These are phyloP conservation scores for Petrophora chlorosata DNA, from an alignment of 2,888 invertebrate species.

Conservation along the genomic window DNA sequence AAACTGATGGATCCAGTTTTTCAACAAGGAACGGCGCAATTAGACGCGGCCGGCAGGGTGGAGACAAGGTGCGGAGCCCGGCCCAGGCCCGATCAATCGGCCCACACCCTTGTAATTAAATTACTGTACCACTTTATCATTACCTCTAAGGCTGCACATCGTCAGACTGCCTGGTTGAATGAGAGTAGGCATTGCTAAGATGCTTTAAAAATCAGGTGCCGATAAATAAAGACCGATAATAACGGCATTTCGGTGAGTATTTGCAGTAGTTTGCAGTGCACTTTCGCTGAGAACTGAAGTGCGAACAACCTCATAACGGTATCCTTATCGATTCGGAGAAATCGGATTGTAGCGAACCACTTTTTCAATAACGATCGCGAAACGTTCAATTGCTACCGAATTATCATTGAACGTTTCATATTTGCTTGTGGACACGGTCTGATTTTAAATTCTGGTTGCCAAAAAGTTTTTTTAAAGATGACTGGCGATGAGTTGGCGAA, in stretches of 20 bases:
- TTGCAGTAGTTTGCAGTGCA: slow-evolving; percentile 29
- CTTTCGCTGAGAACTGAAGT: slow-evolving; percentile 34
- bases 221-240: slow-evolving; percentile 21
- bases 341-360: slow-evolving; percentile 20
- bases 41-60: slow-evolving; percentile 55
- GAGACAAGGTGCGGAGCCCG: slow-evolving; percentile 56
- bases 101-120: slow-evolving; percentile 64
- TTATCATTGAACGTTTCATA: slow-evolving; percentile 3
- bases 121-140: slow-evolving; percentile 39
- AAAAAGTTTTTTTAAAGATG: too few relatives aligned
- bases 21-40: slow-evolving; percentile 57
- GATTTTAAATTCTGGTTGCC: background rate
- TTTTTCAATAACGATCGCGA: slow-evolving; percentile 23
- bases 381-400: slow-evolving; percentile 17
- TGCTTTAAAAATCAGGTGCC: background rate
- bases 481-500: too few relatives aligned
- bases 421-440: background rate
- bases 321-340: slow-evolving; percentile 35
- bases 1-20: slow-evolving; percentile 57
- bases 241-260: slow-evolving; percentile 19
- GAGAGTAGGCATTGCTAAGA: slow-evolving; percentile 2
- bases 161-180: too few relatives aligned
- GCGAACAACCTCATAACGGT: slow-evolving; percentile 37
- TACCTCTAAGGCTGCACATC: slow-evolving; percentile 14
- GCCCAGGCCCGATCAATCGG: slow-evolving; percentile 60